Conservation (phyloP, 2,113 vertebrate genomes). For the Prietella phreatophila region DNA sequence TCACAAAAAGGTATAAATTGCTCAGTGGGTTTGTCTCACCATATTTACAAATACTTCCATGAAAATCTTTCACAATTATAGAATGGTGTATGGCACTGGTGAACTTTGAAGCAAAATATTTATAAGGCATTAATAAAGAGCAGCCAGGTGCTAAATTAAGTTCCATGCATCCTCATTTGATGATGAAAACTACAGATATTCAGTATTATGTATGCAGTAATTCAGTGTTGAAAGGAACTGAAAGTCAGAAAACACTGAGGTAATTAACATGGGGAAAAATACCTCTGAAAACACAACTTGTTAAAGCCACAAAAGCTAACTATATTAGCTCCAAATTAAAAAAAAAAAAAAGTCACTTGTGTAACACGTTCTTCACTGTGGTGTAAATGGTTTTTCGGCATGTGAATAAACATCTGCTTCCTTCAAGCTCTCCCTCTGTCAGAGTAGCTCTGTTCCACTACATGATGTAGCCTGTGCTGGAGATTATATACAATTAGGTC, state of each 20-base stretch:
- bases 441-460: not conserved
- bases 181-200: not conserved
- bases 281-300: not conserved
- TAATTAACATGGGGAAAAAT: not conserved
- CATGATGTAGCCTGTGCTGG: not conserved
- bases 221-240: not conserved
- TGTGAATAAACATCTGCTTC: not conserved
- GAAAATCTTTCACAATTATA: not conserved
- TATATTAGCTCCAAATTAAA: not conserved
- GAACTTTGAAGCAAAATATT: not conserved
- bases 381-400: not conserved
- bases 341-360: not conserved
- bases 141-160: not conserved
- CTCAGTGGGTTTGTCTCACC: not conserved
- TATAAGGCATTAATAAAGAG: not conserved
- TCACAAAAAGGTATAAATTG: not conserved
- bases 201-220: not conserved
- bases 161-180: not conserved
- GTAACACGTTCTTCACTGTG: not conserved
- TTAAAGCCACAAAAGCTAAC: not conserved
- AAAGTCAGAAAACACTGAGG: conserved; percentile 9
- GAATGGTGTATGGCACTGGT: not conserved
- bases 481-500: not conserved
- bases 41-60: not conserved
- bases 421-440: not conserved